A percentile compares a stretch with the other conserved stretches of the same genome.
phyloP scores from a whole-genome alignment of 2,888 invertebrate species.

The Hirtodrosophila trivittata region DNA sequence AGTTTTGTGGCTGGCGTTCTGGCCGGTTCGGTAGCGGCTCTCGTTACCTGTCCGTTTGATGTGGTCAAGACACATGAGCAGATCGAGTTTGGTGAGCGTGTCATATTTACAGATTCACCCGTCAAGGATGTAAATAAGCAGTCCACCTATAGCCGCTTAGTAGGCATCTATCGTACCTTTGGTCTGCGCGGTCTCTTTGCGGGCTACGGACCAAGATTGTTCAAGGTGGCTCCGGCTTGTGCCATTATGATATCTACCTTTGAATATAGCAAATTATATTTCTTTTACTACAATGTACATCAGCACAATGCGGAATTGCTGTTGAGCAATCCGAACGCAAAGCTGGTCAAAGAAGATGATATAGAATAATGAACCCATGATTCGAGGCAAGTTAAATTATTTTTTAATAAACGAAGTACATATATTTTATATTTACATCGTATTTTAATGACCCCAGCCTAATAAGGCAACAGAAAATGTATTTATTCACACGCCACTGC shows the following conservation, averaged over 20 bases:
- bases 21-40: slow-evolving; percentile 95
- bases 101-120: slow-evolving; percentile 84
- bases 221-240: slow-evolving; percentile 99
- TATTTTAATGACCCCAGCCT: too few species aligned
- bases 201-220: slow-evolving; percentile 94
- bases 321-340: slow-evolving; percentile 50
- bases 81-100: slow-evolving; percentile 94
- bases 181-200: slow-evolving; percentile 91
- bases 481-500: too few species aligned
- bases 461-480: too few species aligned
- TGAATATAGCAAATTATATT: slow-evolving; percentile 96
- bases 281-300: slow-evolving; percentile 87
- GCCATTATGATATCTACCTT: slow-evolving; percentile 99
- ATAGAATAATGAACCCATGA: slow-evolving; percentile 47
- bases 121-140: slow-evolving; percentile 55
- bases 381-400: background rate
- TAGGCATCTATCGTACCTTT: slow-evolving; percentile 87
- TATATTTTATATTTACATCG: slow-evolving; percentile 46
- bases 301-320: slow-evolving; percentile 77
- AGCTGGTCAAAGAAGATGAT: slow-evolving; percentile 52
- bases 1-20: slow-evolving; percentile 92
- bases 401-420: slow-evolving; percentile 28
- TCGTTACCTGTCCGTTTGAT: slow-evolving; percentile 98
- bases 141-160: slow-evolving; percentile 85
- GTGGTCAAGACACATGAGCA: slow-evolving; percentile 99